Conservation (phyloP, 2,888 invertebrate species). For the Himalopsyche anomala region DNA sequence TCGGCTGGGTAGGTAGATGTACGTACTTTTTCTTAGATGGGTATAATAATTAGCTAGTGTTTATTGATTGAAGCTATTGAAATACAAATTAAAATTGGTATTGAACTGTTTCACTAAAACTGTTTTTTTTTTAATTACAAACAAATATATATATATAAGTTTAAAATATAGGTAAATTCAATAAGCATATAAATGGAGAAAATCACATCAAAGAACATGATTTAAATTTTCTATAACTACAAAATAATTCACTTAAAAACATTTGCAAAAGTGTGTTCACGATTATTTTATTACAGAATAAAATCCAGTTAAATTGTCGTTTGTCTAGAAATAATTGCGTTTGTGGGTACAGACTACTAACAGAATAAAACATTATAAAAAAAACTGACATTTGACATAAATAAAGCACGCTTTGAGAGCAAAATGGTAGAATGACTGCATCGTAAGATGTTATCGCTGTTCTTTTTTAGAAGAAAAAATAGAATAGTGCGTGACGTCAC, state of each 20-base stretch:
- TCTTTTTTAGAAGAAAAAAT: conserved; percentile 28
- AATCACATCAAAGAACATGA: not conserved
- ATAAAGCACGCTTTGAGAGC: conserved; percentile 24
- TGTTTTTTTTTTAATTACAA: too few relatives aligned
- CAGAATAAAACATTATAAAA: conserved; percentile 19
- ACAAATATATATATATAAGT: too few relatives aligned
- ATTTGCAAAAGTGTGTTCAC: conserved; percentile 9
- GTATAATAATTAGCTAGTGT: too few relatives aligned
- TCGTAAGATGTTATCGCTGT: conserved; percentile 27
- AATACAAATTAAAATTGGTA: too few relatives aligned
- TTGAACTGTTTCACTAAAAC: too few relatives aligned
- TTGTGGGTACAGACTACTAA: conserved; percentile 21
- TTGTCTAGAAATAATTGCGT: conserved; percentile 28
- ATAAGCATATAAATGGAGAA: not conserved
- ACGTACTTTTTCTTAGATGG: too few relatives aligned
- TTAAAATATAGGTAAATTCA: too few relatives aligned
- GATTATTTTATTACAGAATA: conserved; percentile 3
- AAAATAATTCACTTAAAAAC: conserved; percentile 14
- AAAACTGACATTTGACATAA: conserved; percentile 37
- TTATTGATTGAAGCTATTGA: too few relatives aligned
- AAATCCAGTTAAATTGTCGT: conserved; percentile 22
- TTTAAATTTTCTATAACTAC: not conserved
- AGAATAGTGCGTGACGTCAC: conserved; percentile 40
- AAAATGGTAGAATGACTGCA: conserved; percentile 33
- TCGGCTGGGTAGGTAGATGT: too few relatives aligned